These are phyloP conservation scores for Luffia ferchaultella DNA, from an alignment of 2,888 invertebrate species.

Conservation along the genomic window DNA sequence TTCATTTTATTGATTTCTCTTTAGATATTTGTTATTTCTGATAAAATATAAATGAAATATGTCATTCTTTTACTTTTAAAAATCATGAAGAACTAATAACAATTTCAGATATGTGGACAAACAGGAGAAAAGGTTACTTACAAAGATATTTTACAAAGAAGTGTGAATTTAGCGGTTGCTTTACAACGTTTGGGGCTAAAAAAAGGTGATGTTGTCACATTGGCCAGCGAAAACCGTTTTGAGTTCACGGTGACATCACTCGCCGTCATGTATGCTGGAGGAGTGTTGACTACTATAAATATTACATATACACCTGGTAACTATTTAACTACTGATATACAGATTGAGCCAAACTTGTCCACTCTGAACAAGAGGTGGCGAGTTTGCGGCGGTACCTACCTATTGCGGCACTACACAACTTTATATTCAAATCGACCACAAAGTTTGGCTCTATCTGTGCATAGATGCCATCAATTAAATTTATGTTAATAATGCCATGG, in stretches of 20 bases:
- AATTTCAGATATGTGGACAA: conserved; percentile 64
- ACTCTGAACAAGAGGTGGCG: background rate
- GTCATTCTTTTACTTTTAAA: too few species aligned
- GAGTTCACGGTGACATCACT: conserved; percentile 65
- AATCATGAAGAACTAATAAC: too few species aligned
- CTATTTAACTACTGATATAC: conserved; percentile 4
- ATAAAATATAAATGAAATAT: too few species aligned
- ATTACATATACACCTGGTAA: conserved; percentile 69
- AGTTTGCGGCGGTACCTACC: too few species aligned
- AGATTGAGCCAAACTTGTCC: background rate
- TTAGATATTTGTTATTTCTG: too few species aligned
- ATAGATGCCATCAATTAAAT: too few species aligned
- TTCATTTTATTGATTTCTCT: too few species aligned
- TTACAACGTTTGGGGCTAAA: conserved; percentile 57
- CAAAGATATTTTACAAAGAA: conserved; percentile 59
- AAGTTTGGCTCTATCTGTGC: too few species aligned
- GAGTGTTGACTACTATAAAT: conserved; percentile 68
- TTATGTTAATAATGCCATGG: too few species aligned
- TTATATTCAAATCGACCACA: conserved; percentile 4
- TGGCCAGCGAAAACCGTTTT: conserved; percentile 71
- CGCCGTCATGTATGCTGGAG: conserved; percentile 66
- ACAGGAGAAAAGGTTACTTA: conserved; percentile 65
- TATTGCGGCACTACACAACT: too few species aligned
- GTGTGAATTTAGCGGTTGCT: conserved; percentile 63
- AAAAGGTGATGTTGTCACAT: conserved; percentile 64